These are phyloP conservation scores for Agrotis puta DNA, from an alignment of 2,888 invertebrate genomes.

Conservation along the genomic window DNA sequence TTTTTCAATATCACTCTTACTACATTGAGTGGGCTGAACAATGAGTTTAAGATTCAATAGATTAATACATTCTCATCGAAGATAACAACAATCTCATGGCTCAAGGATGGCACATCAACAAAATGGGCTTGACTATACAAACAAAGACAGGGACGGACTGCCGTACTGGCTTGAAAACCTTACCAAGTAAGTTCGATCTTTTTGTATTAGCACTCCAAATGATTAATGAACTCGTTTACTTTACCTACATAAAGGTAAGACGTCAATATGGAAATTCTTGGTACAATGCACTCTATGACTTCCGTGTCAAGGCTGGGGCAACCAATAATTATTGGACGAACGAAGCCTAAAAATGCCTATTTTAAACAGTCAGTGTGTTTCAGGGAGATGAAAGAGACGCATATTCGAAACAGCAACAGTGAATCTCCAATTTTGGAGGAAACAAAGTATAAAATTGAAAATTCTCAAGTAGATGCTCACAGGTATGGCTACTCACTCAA, in stretches of 20 bases:
- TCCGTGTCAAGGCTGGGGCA: conserved; percentile 76
- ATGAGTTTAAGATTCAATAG: conserved; percentile 52
- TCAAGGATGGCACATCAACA: conserved; percentile 84
- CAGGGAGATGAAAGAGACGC: conserved; percentile 88
- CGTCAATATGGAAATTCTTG: conserved; percentile 67
- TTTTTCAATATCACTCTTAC: conserved; percentile 24
- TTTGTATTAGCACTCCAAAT: conserved; percentile 61
- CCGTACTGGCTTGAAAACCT: conserved; percentile 87
- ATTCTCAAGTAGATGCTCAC: conserved; percentile 72
- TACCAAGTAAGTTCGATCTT: conserved; percentile 80
- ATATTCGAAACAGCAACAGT: conserved; percentile 77
- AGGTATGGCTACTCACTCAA: conserved; percentile 67
- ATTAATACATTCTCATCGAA: conserved; percentile 52
- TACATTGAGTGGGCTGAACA: conserved; percentile 46
- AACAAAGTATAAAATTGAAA: conserved; percentile 67
- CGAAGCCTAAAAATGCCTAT: conserved; percentile 15
- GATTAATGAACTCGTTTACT: conserved; percentile 70
- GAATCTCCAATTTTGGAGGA: conserved; percentile 72
- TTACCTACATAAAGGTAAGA: conserved; percentile 57
- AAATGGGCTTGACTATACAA: conserved; percentile 79
- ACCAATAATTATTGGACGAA: conserved; percentile 43
- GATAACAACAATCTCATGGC: conserved; percentile 78
- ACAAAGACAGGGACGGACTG: conserved; percentile 76
- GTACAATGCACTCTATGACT: conserved; percentile 70
- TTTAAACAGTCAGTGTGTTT: conserved; percentile 56